Percentiles rank a stretch among this genome's conserved stretches.
Conservation (phyloP, 1,140 invertebrate species). For the Aphaenogaster ashmeadi region DNA sequence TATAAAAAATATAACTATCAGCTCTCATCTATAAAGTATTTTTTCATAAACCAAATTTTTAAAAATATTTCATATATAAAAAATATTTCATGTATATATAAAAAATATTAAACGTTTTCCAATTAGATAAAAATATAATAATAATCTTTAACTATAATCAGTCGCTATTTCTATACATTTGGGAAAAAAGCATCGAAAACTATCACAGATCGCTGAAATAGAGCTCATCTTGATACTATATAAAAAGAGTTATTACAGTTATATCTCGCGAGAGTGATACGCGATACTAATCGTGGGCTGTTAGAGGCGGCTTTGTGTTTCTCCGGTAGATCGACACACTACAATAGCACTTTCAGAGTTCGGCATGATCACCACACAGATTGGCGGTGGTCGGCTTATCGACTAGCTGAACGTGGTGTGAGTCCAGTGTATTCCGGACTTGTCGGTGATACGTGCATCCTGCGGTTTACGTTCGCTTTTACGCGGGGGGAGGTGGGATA, state of each 20-base stretch:
- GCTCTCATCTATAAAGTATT: not conserved
- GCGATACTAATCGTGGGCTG: conserved; percentile 21
- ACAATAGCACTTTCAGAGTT: conserved; percentile 44
- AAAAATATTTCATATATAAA: not conserved
- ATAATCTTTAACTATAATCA: not conserved
- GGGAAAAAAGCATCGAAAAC: not conserved
- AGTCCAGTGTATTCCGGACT: conserved; percentile 16
- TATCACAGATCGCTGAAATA: not conserved
- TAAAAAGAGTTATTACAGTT: not conserved
- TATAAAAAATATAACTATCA: not conserved
- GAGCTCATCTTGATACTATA: not conserved
- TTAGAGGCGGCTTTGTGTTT: conserved; percentile 41
- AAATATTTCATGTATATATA: not conserved
- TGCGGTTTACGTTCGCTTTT: conserved; percentile 58
- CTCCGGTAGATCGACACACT: conserved; percentile 30
- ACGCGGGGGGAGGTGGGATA: not conserved
- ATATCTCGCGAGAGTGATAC: not conserved
- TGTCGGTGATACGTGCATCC: conserved; percentile 21
- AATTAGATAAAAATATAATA: not conserved
- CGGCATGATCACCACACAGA: conserved; percentile 42
- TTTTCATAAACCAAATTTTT: not conserved
- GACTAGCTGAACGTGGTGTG: conserved; percentile 11
- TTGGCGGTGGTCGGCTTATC: conserved; percentile 58
- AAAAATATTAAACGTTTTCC: not conserved
- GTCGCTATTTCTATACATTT: not conserved